Conservation (phyloP, 2,888 invertebrate species). For the Drosophila putrida region DNA sequence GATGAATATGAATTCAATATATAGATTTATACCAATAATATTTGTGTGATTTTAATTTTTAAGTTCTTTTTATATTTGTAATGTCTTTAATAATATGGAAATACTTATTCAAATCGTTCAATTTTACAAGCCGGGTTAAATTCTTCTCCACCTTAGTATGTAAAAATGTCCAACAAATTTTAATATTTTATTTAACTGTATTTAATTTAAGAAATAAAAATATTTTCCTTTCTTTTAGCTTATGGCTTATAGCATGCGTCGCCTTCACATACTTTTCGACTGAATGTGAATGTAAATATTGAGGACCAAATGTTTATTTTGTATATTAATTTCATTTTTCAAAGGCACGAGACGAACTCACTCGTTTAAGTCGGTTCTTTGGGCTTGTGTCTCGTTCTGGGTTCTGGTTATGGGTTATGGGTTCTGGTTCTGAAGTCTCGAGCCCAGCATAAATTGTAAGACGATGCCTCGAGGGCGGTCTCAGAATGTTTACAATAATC, state of each 20-base stretch:
- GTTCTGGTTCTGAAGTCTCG: slow-evolving; percentile 20
- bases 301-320: slow-evolving; percentile 48
- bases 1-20: too few relatives aligned
- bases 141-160: not conserved
- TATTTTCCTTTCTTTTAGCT: slow-evolving; percentile 4
- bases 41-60: too few relatives aligned
- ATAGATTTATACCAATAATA: too few relatives aligned
- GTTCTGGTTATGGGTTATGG: slow-evolving; percentile 10
- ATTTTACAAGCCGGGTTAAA: not conserved
- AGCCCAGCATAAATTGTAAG: slow-evolving; percentile 69
- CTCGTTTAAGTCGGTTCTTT: not conserved
- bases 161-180: not conserved
- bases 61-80: too few relatives aligned
- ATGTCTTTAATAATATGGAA: too few relatives aligned
- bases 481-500: slow-evolving; percentile 62
- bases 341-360: slow-evolving; percentile 24
- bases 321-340: slow-evolving; percentile 64
- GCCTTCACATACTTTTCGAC: slow-evolving; percentile 4
- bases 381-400: slow-evolving; percentile 2
- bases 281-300: slow-evolving; percentile 45
- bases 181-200: slow-evolving; percentile 13
- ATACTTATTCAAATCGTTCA: too few relatives aligned
- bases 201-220: not conserved
- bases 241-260: slow-evolving; percentile 7
- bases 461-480: slow-evolving; percentile 59